Evolutionary conservation across 2,797 vertebrate species (phyloP).

Genomic region (Poliocrania exsul): DNA sequence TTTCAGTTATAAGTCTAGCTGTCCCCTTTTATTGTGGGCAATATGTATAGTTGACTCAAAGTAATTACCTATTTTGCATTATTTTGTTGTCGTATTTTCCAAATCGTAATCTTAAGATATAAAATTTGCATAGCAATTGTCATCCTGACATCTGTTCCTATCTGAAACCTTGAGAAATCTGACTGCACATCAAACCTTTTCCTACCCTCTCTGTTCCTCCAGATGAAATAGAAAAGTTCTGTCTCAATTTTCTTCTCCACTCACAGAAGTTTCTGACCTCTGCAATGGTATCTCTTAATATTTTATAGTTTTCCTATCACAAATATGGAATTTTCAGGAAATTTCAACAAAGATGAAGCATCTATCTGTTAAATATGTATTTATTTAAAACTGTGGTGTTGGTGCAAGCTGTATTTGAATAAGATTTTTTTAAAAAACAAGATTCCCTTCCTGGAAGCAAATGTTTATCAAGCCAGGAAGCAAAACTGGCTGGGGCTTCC

Average conservation of each 20-base stretch:
- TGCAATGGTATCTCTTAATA: background rate
- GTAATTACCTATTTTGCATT: background rate
- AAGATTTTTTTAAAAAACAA: background rate
- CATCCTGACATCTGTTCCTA: background rate
- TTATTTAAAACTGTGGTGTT: background rate
- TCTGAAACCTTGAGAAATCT: background rate
- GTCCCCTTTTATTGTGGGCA: background rate
- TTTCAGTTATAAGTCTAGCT: background rate
- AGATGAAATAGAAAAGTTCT: background rate
- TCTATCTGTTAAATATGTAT: background rate
- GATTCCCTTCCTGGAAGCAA: background rate
- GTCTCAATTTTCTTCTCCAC: background rate
- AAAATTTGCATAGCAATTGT: background rate
- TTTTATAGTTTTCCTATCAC: background rate
- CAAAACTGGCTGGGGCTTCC: background rate
- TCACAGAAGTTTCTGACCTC: background rate
- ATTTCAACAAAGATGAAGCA: background rate
- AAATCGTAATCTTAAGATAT: background rate
- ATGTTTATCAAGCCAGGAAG: background rate
- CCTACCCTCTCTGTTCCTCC: background rate
- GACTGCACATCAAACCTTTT: background rate
- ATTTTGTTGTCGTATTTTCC: background rate
- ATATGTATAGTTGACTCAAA: background rate
- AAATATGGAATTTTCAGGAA: background rate
- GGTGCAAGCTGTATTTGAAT: background rate